These are phyloP conservation scores for Cryptosula pallasiana DNA, from an alignment of 2,888 invertebrate species.

Conservation along the genomic window DNA sequence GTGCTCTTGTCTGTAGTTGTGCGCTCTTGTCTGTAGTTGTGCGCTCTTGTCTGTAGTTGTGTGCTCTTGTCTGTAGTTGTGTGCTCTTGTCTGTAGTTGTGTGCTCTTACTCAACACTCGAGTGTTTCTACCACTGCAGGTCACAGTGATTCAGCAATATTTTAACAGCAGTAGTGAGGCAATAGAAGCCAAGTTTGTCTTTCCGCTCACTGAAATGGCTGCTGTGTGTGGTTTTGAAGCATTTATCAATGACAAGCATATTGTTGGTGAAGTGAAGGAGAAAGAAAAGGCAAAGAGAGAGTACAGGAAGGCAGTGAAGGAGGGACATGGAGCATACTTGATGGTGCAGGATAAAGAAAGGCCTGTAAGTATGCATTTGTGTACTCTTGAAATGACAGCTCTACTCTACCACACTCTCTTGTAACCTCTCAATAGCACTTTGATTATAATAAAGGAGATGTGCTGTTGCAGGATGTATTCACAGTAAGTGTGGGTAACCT, in stretches of 20 bases:
- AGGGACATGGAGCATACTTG: conserved; percentile 54
- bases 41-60: no score
- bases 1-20: not conserved
- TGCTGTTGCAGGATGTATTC: conserved; percentile 49
- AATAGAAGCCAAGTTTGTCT: conserved; percentile 54
- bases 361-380: conserved; percentile 36
- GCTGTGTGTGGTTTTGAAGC: conserved; percentile 55
- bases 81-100: not conserved
- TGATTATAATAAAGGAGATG: no score
- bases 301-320: conserved; percentile 51
- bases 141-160: conserved; percentile 30
- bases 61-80: no score
- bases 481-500: conserved; percentile 54
- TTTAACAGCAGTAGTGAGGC: conserved; percentile 36
- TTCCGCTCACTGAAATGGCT: conserved; percentile 52
- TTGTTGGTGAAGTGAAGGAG: conserved; percentile 53
- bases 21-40: no score
- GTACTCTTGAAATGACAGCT: no score
- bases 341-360: conserved; percentile 54
- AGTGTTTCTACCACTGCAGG: not conserved
- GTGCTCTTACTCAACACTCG: no score
- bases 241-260: conserved; percentile 53
- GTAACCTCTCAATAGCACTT: not conserved
- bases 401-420: not conserved
- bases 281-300: conserved; percentile 51